Evolutionary conservation across 1,140 invertebrate genomes (phyloP), one percentile per base, ranked within the genome.

Genomic region (Pseudomyrmex cubaensis): DNA sequence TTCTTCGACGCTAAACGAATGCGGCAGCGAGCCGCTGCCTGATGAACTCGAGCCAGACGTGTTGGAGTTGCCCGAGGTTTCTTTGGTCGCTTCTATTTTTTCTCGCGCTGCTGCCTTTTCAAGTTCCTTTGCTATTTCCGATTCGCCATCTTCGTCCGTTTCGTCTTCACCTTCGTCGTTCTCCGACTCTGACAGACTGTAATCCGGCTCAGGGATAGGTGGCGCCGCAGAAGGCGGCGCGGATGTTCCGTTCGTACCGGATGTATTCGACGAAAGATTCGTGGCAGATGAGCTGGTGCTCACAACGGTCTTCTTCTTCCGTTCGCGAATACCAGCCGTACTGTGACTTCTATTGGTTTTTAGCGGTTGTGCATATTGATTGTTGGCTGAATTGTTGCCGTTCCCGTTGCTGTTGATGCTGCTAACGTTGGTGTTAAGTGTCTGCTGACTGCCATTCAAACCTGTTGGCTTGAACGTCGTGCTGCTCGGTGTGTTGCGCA

Each of bases 201-300:
- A 98, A 93, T 98, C 98, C 0, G 98, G 98, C 90, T 98, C 98
- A 0, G 98, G 98, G 77, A 98, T 98, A 3, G 97, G 97, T 10
- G 97, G 97, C 2, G 95, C 95, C 3, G 85, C 0, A 83, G 86
- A 15, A 1, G 87, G 9, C 83, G 94, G 93, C 22, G 66, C 80
- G 2, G 61, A 12, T 12, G 64, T 20, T n/a, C 85, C 82, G 20
- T 91, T 86, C 9, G 82, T 54, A 50, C 89, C 70, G 46, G 63
- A 70, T 17, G 59, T 22, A 25, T 89, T 69, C 22, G 90, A 89
- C 7, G 92, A 91, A 4, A 94, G 83, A 89, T 94, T 94, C 46
- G 90, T 90, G 46, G 93, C 89, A 12, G 94, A 93, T 25, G 93
- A 93, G 78, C 93, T 94, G 2, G 90, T 90, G 13, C 83, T 90